Percentiles rank a stretch among this genome's conserved stretches.
Conservation (phyloP, 2,113 vertebrate genomes). For the Channa argus region DNA sequence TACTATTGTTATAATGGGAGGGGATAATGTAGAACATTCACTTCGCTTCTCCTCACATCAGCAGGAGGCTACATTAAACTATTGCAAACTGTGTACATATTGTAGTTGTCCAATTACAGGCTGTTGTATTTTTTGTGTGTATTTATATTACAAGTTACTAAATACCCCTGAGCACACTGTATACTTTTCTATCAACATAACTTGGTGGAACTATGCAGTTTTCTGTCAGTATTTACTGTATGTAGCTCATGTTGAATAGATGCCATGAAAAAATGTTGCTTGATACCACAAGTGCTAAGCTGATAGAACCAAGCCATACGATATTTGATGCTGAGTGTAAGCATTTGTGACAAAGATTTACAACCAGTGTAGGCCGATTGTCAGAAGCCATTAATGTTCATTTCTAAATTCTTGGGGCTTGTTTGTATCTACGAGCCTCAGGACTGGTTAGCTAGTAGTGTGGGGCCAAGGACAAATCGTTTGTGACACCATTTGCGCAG, state of each 20-base stretch:
- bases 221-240: not conserved
- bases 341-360: conserved; percentile 87
- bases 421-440: conserved; percentile 76
- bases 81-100: not conserved
- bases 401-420: conserved; percentile 78
- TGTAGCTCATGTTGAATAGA: conserved; percentile 21
- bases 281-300: conserved; percentile 32
- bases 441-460: conserved; percentile 86
- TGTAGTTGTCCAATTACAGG: not conserved
- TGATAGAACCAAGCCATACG: conserved; percentile 58
- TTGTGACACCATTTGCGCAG: conserved; percentile 88
- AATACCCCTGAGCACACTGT: not conserved
- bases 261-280: conserved; percentile 21
- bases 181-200: not conserved
- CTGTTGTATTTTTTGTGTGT: not conserved
- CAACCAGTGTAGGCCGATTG: conserved; percentile 83
- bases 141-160: not conserved
- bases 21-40: not conserved
- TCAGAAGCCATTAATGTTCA: conserved; percentile 87
- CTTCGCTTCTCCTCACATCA: not conserved
- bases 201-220: not conserved
- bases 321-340: conserved; percentile 82
- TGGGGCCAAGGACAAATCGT: conserved; percentile 81
- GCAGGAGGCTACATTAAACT: not conserved
- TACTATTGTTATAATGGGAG: conserved; percentile 10